Conservation (phyloP, 2,113 vertebrate genomes). For the Gasterosteus nipponicus region DNA sequence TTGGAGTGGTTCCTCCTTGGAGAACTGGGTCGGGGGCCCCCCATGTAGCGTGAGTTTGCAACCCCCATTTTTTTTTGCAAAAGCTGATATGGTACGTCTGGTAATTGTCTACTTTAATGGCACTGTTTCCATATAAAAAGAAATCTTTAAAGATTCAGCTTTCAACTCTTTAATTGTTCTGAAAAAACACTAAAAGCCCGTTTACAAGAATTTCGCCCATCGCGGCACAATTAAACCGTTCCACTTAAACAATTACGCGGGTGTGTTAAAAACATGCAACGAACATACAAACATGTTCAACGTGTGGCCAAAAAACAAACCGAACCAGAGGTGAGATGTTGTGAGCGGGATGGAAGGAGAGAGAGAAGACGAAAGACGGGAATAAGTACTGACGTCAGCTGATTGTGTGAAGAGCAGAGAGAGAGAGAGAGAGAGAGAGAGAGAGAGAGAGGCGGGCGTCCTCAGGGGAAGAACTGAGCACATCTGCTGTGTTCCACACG, state of each 20-base stretch:
- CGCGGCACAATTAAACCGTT: background rate
- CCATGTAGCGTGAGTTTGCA: no score
- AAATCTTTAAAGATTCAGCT: background rate
- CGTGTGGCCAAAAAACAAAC: background rate
- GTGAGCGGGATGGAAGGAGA: constrained; percentile 21
- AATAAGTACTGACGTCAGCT: constrained; percentile 59
- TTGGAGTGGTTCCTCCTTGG: background rate
- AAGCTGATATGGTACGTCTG: background rate
- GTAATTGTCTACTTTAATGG: background rate
- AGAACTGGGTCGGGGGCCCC: background rate
- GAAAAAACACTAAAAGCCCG: background rate
- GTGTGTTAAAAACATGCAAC: background rate
- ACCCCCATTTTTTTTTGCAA: background rate
- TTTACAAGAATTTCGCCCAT: background rate
- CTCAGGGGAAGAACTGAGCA: constrained; percentile 71
- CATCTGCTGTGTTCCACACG: constrained; percentile 78
- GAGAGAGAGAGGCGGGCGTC: constrained; percentile 35
- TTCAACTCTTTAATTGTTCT: background rate
- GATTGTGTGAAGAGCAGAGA: constrained; percentile 70
- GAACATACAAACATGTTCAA: constrained; percentile 13
- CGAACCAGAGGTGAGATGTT: background rate
- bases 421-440: no score
- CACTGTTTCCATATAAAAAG: background rate
- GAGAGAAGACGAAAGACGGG: constrained; percentile 30
- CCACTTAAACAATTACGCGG: background rate